A percentile compares a stretch with the other conserved stretches of the same genome.
Conservation (phyloP, 2,113 vertebrate species). For the Apodemus sylvaticus region DNA sequence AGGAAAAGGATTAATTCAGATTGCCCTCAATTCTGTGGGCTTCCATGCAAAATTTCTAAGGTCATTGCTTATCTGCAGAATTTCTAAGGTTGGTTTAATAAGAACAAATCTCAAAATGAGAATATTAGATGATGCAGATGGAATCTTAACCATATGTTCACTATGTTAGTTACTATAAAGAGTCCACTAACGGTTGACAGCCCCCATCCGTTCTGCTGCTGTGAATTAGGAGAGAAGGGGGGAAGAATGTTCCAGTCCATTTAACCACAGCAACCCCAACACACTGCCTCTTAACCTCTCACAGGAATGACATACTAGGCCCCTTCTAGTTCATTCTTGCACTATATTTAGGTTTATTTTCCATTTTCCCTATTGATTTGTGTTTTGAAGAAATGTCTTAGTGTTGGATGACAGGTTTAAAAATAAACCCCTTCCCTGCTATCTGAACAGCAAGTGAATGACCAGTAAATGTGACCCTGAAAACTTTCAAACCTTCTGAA, state of each 20-base stretch:
- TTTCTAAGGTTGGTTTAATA: not conserved
- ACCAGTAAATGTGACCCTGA: not conserved
- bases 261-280: not conserved
- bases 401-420: not conserved
- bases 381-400: not conserved
- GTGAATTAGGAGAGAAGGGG: not conserved
- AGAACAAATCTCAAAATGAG: not conserved
- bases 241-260: not conserved
- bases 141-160: not conserved
- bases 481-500: constrained; percentile 1
- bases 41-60: not conserved
- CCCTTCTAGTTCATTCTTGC: not conserved
- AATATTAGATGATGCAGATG: not conserved
- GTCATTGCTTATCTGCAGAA: not conserved
- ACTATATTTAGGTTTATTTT: not conserved
- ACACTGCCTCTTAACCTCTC: not conserved
- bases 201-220: not conserved
- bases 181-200: not conserved
- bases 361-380: not conserved
- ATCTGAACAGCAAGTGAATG: not conserved
- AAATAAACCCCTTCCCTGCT: not conserved
- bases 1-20: not conserved
- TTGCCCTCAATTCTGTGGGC: not conserved
- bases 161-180: not conserved
- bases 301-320: not conserved